These are phyloP conservation scores for Nymphalis polychloros DNA, from an alignment of 2,888 invertebrate species.

Conservation along the genomic window DNA sequence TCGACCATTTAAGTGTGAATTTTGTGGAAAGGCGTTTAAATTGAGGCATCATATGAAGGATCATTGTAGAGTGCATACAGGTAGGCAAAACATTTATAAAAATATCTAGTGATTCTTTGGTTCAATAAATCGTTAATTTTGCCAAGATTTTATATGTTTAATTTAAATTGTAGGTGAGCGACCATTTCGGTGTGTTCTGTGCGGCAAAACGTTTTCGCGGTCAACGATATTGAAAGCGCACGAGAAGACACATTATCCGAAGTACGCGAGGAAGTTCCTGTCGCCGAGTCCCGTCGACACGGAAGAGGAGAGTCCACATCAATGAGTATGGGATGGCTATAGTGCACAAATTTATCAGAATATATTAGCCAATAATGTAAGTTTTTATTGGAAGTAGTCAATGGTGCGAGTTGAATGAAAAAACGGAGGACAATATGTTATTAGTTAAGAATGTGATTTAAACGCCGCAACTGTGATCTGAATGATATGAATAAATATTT, in stretches of 20 bases:
- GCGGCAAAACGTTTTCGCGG: slow-evolving; percentile 94
- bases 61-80: slow-evolving; percentile 95
- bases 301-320: slow-evolving; percentile 90
- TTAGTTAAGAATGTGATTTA: slow-evolving; percentile 82
- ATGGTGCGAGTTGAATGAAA: slow-evolving; percentile 70
- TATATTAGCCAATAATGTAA: slow-evolving; percentile 55
- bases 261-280: slow-evolving; percentile 93
- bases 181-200: slow-evolving; percentile 93
- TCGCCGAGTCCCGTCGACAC: slow-evolving; percentile 93
- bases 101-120: background rate
- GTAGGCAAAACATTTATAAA: slow-evolving; percentile 63
- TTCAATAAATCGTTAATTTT: background rate
- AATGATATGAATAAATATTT: slow-evolving; percentile 82
- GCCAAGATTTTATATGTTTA: background rate
- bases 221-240: slow-evolving; percentile 95
- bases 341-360: slow-evolving; percentile 58
- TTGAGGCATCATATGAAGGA: slow-evolving; percentile 96
- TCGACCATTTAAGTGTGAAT: slow-evolving; percentile 95
- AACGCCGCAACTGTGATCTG: slow-evolving; percentile 83
- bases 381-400: slow-evolving; percentile 62
- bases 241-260: slow-evolving; percentile 96
- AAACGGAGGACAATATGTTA: slow-evolving; percentile 79
- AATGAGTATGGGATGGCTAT: slow-evolving; percentile 65
- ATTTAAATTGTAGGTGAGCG: slow-evolving; percentile 84
- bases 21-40: slow-evolving; percentile 96